These are phyloP conservation scores for Sebastes paucispinis DNA, from an alignment of 2,797 vertebrate species.

Conservation along the genomic window DNA sequence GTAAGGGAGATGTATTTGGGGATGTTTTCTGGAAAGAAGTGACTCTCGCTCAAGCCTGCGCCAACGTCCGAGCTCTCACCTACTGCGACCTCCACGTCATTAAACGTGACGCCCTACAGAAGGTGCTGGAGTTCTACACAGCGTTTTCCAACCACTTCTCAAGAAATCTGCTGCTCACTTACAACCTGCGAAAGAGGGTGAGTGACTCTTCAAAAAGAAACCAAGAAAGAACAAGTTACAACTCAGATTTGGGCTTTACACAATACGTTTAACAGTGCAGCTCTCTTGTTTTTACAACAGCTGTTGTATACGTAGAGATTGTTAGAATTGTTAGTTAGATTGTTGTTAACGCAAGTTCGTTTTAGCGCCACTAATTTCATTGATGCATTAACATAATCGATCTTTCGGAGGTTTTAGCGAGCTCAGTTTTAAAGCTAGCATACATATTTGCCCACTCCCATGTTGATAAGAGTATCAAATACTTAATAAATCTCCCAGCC, in stretches of 20 bases:
- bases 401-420: too few species aligned
- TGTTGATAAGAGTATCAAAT: too few species aligned
- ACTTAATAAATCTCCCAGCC: too few species aligned
- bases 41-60: conserved; percentile 94
- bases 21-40: conserved; percentile 99
- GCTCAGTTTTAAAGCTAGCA: too few species aligned
- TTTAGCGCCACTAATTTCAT: too few species aligned
- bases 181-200: conserved; percentile 97
- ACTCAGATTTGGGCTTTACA: not conserved
- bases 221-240: not conserved
- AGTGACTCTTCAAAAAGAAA: conserved; percentile 64
- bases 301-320: not conserved
- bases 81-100: conserved; percentile 99
- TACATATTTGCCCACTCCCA: too few species aligned
- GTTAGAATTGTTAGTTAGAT: too few species aligned
- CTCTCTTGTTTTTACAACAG: not conserved
- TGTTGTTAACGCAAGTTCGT: too few species aligned
- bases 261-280: not conserved
- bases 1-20: conserved; percentile 98
- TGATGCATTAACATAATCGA: too few species aligned
- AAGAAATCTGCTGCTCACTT: conserved; percentile 96
- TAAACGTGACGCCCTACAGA: conserved; percentile 96
- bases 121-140: conserved; percentile 98
- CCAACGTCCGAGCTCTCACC: conserved; percentile 96
- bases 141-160: conserved; percentile 99